Conservation (phyloP, 2,113 vertebrate genomes). For the Gambusia affinis region DNA sequence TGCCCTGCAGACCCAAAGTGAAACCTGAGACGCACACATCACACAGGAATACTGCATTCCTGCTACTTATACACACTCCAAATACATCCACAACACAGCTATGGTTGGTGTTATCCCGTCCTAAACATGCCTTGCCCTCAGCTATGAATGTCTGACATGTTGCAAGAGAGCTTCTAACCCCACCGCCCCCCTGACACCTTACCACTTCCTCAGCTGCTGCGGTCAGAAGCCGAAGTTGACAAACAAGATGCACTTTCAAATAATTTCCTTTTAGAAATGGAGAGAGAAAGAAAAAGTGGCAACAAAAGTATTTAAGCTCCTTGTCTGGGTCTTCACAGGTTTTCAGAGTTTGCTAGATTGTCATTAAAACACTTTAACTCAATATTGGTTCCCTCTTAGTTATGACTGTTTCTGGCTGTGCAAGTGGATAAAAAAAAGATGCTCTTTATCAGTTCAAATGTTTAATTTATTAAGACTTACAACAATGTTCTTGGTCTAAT, state of each 20-base stretch:
- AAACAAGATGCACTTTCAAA: not conserved
- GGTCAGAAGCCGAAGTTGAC: not conserved
- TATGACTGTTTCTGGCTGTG: not conserved
- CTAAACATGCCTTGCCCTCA: not conserved
- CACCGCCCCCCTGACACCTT: not conserved
- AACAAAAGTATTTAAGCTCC: not conserved
- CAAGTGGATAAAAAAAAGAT: no score
- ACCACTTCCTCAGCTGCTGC: not conserved
- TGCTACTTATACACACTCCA: conserved; percentile 19
- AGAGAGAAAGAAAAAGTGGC: not conserved
- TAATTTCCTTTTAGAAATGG: not conserved
- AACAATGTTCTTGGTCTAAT: no score
- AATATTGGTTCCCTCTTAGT: not conserved
- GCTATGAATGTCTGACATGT: not conserved
- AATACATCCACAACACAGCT: not conserved
- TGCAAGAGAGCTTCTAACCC: not conserved
- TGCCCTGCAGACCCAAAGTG: not conserved
- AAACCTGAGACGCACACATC: conserved; percentile 44
- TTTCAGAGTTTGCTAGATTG: no score
- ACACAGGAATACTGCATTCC: conserved; percentile 31
- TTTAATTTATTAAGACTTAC: no score
- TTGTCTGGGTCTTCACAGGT: not conserved
- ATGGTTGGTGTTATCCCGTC: not conserved
- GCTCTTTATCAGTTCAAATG: no score
- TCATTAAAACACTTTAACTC: no score